Evolutionary conservation across 2,113 vertebrate species (phyloP), one percentile per base, ranked within the genome.

Genomic region (Cromileptes altivelis): DNA sequence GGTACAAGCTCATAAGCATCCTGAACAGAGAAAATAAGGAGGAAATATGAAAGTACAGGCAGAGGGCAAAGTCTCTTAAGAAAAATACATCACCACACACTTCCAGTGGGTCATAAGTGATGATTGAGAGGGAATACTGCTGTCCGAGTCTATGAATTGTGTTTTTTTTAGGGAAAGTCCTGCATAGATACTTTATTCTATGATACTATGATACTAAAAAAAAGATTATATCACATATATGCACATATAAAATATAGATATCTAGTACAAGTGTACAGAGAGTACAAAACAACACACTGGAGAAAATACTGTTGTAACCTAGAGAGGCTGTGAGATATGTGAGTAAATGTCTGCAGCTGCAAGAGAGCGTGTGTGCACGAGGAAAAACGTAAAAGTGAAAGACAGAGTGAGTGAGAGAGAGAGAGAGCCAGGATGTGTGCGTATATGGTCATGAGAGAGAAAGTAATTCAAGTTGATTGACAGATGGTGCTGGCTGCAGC

Each of bases 371-470:
- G 65, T 37, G 55, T 33, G 56, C 19, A 13, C 49, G 30, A 42
- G 37, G 61, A 58, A 2, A 14, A 27, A 63, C 18, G 4, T 65
- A 8, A 69, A 49, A 72, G 1, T 30, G 30, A 77, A 55, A 78
- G 56, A 80, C 10, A 33, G 19, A 75, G 19, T 69, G 62, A 71
- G 18, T 56, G 42, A 67, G 40, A 78, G 58, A 80, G 58, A 80
- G 73, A 73, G 58, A 82, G 73, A 73, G 33, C 33, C 84, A 78
- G 79, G 76, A 88, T 83, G 85, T 78, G 80, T 52, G 76, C 42
- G 25, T 81, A 62, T 80, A 75, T 76, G 30, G 63, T 47, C 63
- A 47, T 64, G 37, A 74, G 42, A 57, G 52, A 79, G 42, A 80
- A 75, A 84, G 61, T 86, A 40, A 80, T 80, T 75, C 53, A 64